These are phyloP conservation scores for Eublepharis macularius DNA, from an alignment of 2,113 vertebrate genomes.

Conservation along the genomic window DNA sequence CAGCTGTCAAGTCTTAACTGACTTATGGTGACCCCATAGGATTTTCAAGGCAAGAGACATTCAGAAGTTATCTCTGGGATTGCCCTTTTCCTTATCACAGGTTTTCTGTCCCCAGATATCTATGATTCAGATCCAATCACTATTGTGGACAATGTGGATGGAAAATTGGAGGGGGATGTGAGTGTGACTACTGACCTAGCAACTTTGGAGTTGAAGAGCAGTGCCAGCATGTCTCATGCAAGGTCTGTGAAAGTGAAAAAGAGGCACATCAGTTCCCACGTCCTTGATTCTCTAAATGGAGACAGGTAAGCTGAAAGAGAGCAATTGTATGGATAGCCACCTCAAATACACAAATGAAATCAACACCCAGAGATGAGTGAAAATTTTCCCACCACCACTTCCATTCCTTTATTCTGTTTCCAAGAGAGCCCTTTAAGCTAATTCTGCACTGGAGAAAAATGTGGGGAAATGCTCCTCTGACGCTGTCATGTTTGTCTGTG, in stretches of 20 bases:
- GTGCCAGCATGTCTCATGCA: neutral
- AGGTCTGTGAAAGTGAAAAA: neutral
- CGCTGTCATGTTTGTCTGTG: too few relatives aligned
- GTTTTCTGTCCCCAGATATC: neutral
- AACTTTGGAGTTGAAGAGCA: neutral
- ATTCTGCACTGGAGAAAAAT: neutral
- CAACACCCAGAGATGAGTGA: too few relatives aligned
- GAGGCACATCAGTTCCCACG: neutral
- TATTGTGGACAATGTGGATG: neutral
- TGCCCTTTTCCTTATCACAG: neutral
- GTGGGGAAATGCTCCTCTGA: too few relatives aligned
- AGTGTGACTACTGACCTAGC: neutral
- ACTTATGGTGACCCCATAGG: too few relatives aligned
- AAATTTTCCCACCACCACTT: too few relatives aligned
- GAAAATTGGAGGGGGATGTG: neutral
- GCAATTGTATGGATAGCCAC: neutral
- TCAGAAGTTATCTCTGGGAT: too few relatives aligned
- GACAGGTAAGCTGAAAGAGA: neutral
- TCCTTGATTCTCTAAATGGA: neutral
- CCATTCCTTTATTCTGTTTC: neutral
- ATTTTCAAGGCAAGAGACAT: too few relatives aligned
- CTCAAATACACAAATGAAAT: too few relatives aligned
- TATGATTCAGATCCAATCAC: neutral
- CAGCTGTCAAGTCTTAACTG: too few relatives aligned
- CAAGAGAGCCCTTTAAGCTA: neutral